Conservation (phyloP, 2,113 vertebrate genomes). For the Halcyon malimbica region DNA sequence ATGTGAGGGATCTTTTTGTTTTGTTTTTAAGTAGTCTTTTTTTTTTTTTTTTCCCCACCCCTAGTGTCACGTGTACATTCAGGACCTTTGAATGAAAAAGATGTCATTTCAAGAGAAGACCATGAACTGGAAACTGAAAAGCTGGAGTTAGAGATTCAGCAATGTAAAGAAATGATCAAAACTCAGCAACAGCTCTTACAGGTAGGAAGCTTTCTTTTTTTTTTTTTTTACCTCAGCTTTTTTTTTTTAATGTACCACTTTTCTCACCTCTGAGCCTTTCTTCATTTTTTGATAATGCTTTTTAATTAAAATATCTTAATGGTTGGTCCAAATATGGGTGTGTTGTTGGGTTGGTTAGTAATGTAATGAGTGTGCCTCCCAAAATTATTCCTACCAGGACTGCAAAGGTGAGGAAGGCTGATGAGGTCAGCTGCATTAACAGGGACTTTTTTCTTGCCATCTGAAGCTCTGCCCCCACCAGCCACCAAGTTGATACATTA, state of each 20-base stretch:
- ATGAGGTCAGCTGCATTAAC: neutral
- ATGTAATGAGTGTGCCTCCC: neutral
- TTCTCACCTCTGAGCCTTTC: neutral
- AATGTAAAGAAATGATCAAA: constrained; percentile 95
- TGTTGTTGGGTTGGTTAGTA: neutral
- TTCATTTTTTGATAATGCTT: neutral
- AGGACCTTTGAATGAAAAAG: constrained; percentile 75
- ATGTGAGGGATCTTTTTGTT: neutral
- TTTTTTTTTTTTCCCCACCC: neutral
- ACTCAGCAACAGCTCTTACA: constrained; percentile 93
- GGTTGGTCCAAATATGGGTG: neutral
- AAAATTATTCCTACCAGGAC: no score
- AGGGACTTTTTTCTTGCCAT: neutral
- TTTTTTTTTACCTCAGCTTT: neutral
- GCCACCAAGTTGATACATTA: neutral
- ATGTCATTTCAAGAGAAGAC: constrained; percentile 84
- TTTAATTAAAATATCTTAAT: neutral
- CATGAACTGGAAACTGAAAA: constrained; percentile 90
- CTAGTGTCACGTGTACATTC: constrained; percentile 84
- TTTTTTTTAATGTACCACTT: neutral
- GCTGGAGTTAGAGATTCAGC: constrained; percentile 89
- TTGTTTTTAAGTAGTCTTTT: neutral
- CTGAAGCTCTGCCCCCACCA: neutral
- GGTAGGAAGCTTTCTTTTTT: constrained; percentile 69
- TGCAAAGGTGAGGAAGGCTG: neutral